phyloP scores from a whole-genome alignment of 2,797 vertebrate genomes.

The Scolopax bukidnonensis region DNA sequence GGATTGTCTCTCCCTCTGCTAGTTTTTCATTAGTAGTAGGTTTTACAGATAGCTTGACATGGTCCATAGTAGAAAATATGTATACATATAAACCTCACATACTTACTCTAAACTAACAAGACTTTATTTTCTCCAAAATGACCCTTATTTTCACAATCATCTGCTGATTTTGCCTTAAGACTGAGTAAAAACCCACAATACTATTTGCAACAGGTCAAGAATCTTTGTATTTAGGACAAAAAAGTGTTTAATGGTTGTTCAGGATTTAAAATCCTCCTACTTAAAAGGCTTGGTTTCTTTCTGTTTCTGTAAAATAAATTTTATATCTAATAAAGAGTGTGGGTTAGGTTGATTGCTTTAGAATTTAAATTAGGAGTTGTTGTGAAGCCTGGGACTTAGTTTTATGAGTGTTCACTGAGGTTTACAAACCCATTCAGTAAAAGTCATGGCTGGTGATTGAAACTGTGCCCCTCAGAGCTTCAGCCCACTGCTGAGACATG shows the following conservation, averaged over 20 bases:
- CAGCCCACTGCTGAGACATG: slow-evolving; percentile 57
- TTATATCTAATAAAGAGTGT: background rate
- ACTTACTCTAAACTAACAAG: background rate
- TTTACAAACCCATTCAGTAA: slow-evolving; percentile 49
- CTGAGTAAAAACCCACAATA: accelerated
- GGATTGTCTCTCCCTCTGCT: background rate
- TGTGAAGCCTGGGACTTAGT: background rate
- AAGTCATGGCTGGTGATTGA: slow-evolving; percentile 26
- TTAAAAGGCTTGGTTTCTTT: background rate
- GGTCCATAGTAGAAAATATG: background rate
- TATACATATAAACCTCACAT: background rate
- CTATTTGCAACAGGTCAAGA: background rate
- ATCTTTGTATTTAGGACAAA: background rate
- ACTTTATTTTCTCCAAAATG: background rate
- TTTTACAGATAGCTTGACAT: background rate
- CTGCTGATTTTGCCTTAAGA: background rate
- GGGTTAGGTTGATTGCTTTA: background rate
- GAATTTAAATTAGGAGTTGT: background rate
- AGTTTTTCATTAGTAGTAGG: background rate
- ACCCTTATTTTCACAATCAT: background rate
- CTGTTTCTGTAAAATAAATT: background rate
- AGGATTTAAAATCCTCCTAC: background rate
- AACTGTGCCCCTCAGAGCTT: slow-evolving; percentile 53
- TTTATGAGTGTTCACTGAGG: slow-evolving; percentile 40
- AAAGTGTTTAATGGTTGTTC: background rate